Evolutionary conservation across 2,113 vertebrate genomes (phyloP).

Genomic region (Sardina pilchardus): DNA sequence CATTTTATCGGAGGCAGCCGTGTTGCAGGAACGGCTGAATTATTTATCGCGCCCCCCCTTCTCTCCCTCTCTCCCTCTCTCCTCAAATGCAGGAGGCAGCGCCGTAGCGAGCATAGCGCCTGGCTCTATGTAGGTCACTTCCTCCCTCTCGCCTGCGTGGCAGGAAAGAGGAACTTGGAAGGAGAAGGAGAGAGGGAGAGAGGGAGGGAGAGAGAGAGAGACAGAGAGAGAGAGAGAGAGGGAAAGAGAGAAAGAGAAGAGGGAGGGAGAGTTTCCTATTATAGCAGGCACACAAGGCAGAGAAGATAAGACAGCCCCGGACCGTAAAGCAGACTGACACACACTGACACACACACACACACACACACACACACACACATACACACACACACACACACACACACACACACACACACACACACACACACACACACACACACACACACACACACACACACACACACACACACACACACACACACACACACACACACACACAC

Average conservation of each 20-base stretch:
- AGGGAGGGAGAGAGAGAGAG: conserved; percentile 50
- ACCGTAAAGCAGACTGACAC: conserved; percentile 35
- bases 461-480: conserved; percentile 42
- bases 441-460: conserved; percentile 37
- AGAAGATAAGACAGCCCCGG: conserved; percentile 37
- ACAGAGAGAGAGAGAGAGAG: conserved; percentile 33
- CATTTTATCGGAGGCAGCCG: conserved; percentile 74
- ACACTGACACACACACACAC: conserved; percentile 31
- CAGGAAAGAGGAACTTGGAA: conserved; percentile 68
- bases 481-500: too few species aligned
- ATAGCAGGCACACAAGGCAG: conserved; percentile 38
- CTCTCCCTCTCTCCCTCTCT: too few species aligned
- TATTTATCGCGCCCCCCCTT: conserved; percentile 65
- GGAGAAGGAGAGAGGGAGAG: conserved; percentile 46
- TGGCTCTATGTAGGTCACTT: conserved; percentile 75
- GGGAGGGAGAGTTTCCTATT: conserved; percentile 52
- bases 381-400: conserved; percentile 37
- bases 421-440: conserved; percentile 35
- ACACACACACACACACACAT: conserved; percentile 41
- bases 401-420: conserved; percentile 42
- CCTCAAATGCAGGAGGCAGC: conserved; percentile 60
- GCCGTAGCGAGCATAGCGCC: conserved; percentile 49
- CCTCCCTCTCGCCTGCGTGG: conserved; percentile 64
- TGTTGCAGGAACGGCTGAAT: conserved; percentile 71
- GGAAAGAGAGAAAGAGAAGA: neutral